Percentiles rank a stretch among this genome's conserved stretches.
Evolutionary conservation across 2,888 invertebrate genomes (phyloP).

Genomic region (Eulithis prunata): DNA sequence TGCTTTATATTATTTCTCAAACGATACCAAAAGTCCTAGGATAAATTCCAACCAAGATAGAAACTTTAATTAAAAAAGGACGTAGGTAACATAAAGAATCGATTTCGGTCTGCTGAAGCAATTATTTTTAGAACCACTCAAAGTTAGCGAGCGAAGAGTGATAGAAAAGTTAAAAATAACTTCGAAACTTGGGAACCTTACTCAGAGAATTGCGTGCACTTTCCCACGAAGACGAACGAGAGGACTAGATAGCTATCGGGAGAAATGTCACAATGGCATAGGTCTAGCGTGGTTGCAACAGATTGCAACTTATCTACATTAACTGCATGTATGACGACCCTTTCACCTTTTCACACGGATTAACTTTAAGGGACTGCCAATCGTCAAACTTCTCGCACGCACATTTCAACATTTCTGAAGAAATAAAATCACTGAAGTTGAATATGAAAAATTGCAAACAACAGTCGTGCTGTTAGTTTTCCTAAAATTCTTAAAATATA

Average conservation of each 20-base stretch:
- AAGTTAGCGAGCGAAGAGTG: slow-evolving; percentile 30
- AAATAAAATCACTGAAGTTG: too few species aligned
- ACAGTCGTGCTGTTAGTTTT: too few species aligned
- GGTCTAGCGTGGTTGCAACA: slow-evolving; percentile 46
- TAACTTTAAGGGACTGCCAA: too few species aligned
- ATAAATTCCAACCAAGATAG: slow-evolving; percentile 27
- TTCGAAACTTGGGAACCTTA: slow-evolving; percentile 18
- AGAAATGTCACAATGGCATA: slow-evolving; percentile 58
- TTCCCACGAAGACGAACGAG: slow-evolving; percentile 52
- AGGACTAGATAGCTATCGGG: slow-evolving; percentile 48
- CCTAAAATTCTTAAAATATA: too few species aligned
- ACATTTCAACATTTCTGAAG: too few species aligned
- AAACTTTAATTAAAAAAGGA: slow-evolving; percentile 30
- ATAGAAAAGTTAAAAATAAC: slow-evolving; percentile 36
- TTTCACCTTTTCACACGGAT: background rate
- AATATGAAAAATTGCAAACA: too few species aligned
- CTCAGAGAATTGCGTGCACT: slow-evolving; percentile 34
- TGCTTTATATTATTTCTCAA: slow-evolving; percentile 12
- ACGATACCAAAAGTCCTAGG: slow-evolving; percentile 14
- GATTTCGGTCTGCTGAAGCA: slow-evolving; percentile 29
- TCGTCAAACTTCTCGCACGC: too few species aligned
- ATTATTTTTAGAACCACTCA: slow-evolving; percentile 32
- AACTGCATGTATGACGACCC: background rate
- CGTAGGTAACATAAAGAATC: slow-evolving; percentile 14
- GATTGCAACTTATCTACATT: slow-evolving; percentile 22